Evolutionary conservation across 2,888 invertebrate species (phyloP), one percentile per base, ranked within the genome.

Genomic region (Morpho helenor): DNA sequence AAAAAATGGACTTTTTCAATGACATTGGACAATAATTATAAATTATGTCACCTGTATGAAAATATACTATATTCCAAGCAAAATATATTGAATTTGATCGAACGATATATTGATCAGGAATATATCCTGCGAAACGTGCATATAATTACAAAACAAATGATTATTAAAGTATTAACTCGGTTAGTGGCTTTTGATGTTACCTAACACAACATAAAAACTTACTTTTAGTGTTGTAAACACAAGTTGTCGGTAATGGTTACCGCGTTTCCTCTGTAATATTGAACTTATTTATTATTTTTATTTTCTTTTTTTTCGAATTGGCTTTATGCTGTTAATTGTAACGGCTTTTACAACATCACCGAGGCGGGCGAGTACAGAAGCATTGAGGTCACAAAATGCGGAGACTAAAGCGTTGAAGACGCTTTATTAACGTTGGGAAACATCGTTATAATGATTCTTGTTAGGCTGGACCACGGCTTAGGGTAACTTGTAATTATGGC

Each of bases 141-240:
- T 31, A 31, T 31, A 31, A 49, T 66, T 64, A 59, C 62, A 62
- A 59, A 63, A 58, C 49, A 54, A 42, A 56, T 64, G 61, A 61
- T 67, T 67, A 72, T 65, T 68, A 70, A 70, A 72, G 71, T 75
- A 69, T 73, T 65, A 73, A 77, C 71, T 73, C 65, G 66, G 66
- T 65, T 67, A 68, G 68, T 63, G 68, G 68, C 70, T 72, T 67
- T 65, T 65, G 64, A 58, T 70, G 69, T 79, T 79, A 77, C 79
- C 74, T 76, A 74, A 78, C 64, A 63, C 54, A 16, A 7, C 45
- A 45, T 46, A 41, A 54, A 69, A 54, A 67, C 70, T 52, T 42
- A 45, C 10, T 39, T 54, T 10, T 64, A 65, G 66, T 64, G 64
- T 48, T 65, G 67, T 64, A 23, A 48, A 10, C 50, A 40, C 61